Conservation (phyloP, 2,888 invertebrate species). For the Nasonia oneida region DNA sequence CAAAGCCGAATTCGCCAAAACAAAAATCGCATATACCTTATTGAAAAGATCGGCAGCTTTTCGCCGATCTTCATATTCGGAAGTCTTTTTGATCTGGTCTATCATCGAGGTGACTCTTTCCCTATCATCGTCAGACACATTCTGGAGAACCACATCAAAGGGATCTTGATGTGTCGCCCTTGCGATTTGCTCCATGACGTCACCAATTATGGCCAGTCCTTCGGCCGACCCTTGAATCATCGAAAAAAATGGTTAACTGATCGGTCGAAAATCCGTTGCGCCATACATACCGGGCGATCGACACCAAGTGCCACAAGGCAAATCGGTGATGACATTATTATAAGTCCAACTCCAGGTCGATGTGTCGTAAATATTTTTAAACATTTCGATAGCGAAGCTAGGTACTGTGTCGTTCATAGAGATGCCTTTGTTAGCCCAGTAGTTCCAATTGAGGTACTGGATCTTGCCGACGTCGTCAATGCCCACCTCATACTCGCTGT, state of each 20-base stretch:
- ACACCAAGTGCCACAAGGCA: slow-evolving; percentile 85
- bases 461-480: slow-evolving; percentile 84
- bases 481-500: slow-evolving; percentile 85
- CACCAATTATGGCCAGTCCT: slow-evolving; percentile 58
- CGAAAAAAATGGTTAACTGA: not conserved
- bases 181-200: slow-evolving; percentile 83
- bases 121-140: slow-evolving; percentile 80
- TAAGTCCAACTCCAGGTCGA: slow-evolving; percentile 81
- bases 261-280: not conserved
- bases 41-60: slow-evolving; percentile 83
- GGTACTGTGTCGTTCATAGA: slow-evolving; percentile 79
- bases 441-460: slow-evolving; percentile 81
- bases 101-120: slow-evolving; percentile 81
- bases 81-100: slow-evolving; percentile 81
- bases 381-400: slow-evolving; percentile 68
- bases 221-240: slow-evolving; percentile 34
- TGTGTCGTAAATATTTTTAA: slow-evolving; percentile 83
- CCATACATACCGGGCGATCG: slow-evolving; percentile 83
- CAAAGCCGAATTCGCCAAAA: not conserved
- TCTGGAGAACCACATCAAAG: slow-evolving; percentile 81
- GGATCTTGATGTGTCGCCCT: slow-evolving; percentile 81
- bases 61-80: slow-evolving; percentile 82
- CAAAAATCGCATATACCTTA: slow-evolving; percentile 80
- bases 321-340: slow-evolving; percentile 82
- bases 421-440: slow-evolving; percentile 71